Conservation (phyloP, 2,113 vertebrate species). For the Ardeotis arabs region DNA sequence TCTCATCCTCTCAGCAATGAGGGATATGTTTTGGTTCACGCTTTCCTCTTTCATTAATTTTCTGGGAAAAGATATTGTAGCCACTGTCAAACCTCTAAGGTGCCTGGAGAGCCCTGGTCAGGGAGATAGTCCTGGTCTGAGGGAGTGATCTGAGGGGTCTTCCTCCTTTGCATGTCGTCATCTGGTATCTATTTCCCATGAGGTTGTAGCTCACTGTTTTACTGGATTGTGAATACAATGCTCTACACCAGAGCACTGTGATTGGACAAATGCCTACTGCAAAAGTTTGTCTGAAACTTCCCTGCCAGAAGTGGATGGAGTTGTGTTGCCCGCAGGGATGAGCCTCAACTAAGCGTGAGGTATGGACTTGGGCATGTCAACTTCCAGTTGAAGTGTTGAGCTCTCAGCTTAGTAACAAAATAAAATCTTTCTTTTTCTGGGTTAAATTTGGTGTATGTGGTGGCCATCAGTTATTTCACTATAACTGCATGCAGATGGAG, state of each 20-base stretch:
- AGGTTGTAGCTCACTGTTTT: fast-evolving
- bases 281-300: background rate
- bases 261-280: background rate
- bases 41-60: background rate
- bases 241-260: background rate
- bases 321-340: background rate
- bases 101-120: background rate
- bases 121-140: fast-evolving
- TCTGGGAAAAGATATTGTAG: background rate
- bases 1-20: background rate
- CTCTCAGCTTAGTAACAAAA: background rate
- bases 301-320: background rate
- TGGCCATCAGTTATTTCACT: background rate
- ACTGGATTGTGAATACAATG: background rate
- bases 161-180: background rate
- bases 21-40: background rate
- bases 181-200: fast-evolving
- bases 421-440: background rate
- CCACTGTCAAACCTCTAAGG: background rate
- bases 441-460: background rate
- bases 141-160: background rate
- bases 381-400: background rate
- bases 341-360: background rate
- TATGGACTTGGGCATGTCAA: background rate
- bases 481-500: background rate